Conservation (phyloP, 2,113 vertebrate species). For the Trichomycterus rosablanca region DNA sequence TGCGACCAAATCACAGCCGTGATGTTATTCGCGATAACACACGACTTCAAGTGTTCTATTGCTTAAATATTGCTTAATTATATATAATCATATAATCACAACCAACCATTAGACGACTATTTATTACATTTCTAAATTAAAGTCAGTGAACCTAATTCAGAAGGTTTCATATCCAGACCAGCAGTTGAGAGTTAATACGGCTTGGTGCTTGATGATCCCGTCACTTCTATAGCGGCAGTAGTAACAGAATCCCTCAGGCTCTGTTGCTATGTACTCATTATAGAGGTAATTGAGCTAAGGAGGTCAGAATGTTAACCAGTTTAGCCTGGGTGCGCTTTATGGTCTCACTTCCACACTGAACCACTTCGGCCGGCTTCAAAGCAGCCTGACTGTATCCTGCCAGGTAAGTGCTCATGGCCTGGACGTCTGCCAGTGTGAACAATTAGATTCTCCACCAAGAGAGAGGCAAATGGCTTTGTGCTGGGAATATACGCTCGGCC, state of each 20-base stretch:
- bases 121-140: no score
- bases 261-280: conserved; percentile 24
- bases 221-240: no score
- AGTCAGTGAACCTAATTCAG: no score
- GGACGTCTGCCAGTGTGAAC: neutral
- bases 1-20: no score
- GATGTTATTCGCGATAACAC: no score
- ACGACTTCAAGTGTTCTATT: no score
- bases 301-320: conserved; percentile 42
- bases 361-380: conserved; percentile 52
- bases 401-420: conserved; percentile 33
- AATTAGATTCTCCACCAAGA: conserved; percentile 26
- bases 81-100: no score
- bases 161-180: neutral
- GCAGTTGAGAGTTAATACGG: neutral
- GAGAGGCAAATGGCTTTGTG: conserved; percentile 4
- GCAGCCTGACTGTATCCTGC: conserved; percentile 48
- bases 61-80: no score
- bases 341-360: conserved; percentile 33
- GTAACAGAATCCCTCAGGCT: neutral
- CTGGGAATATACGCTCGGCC: neutral
- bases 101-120: no score
- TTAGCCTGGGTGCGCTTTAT: conserved; percentile 45
- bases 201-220: neutral
- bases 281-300: conserved; percentile 21